Evolutionary conservation across 2,113 vertebrate species (phyloP), one percentile per base, ranked within the genome.

Genomic region (Lasiurus borealis): DNA sequence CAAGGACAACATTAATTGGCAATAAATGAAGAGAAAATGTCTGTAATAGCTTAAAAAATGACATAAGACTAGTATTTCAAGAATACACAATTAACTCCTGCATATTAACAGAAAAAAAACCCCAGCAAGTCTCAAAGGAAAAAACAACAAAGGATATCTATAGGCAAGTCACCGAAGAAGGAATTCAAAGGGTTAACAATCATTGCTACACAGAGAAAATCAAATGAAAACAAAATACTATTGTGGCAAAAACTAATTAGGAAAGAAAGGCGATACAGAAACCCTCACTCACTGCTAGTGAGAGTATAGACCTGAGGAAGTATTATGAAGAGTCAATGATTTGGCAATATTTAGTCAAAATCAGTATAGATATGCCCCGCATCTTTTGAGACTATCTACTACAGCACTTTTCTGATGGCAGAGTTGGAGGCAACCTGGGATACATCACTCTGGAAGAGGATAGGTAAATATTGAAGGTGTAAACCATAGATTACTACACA

Each of bases 341-440:
- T 75, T 80, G 54, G 44, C 36, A 90, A 4, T 54, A 82, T 89
- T 93, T 93, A 91, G 72, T 93, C 36, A 88, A 85, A 92, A 81
- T 81, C 27, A 72, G 64, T 48, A 82, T 25, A 94, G 69, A 21
- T 46, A 85, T 54, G 36, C 8, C 31, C 27, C 44, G 50, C 27
- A 15, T 54, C 62, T 31, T 88, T 11, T 89, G 54, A 96, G 21
- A 34, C 12, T 66, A 36, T 23, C 36, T 90, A 64, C 31, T 5
- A 50, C 13, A 72, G 83, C 23, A 52, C 4, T 21, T 10, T 83
- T 86, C 34, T 82, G 81, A 92, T 29, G 46, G 48, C 25, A 76
- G 25, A 57, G 16, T 18, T 44, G 31, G 21, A 82, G 52, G 73
- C 54, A 81, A 36, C 25, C 44, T 72, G 62, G 48, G 48, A 73